Evolutionary conservation across 2,888 invertebrate genomes (phyloP), one percentile per base, ranked within the genome.

Genomic region (Steinernema scapterisci): DNA sequence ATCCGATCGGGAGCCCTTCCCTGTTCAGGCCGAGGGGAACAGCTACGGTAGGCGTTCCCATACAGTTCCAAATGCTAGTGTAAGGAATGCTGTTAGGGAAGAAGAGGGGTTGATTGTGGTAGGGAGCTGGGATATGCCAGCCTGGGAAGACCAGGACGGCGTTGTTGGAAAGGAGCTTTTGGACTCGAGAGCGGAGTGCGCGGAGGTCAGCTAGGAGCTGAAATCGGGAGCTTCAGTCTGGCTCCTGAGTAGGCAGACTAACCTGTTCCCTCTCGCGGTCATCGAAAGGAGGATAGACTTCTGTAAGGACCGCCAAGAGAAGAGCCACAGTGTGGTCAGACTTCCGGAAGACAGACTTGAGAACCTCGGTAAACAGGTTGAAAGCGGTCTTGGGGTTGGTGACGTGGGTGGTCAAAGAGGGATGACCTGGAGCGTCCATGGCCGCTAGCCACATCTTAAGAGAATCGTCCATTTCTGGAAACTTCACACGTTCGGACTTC

Each of bases 111-210:
- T 89, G 87, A 78, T 88, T 86, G 80, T 89, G 89, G 78, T 88
- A 89, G 3, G 88, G 89, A 2, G 89, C 89, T 11, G 86, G 76
- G 45, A 83, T 83, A 7, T 90, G 89, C 80, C 88, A 88, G 38
- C 78, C 54, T n/a, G 90, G 90, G 80, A 89, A 89, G 25, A 90
- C 78, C 16, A 90, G 85, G 1, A 90, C 85, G 1, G 95, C 95
- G 87, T 95, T 91, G 38, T 90, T 88, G 13, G 92, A 92, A 38
- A 96, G 90, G 85, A 95, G 89, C 70, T 92, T 91, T 87, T 92
- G 87, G 25, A 88, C 72, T 71, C 86, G 82, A 25, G 82, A 76
- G 38, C 79, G 77, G 73, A 87, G 78, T 83, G 5, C 21, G 9
- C 52, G 48, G 19, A 48, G 56, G 3, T 56, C 23, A 5, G 5